Conservation (phyloP, 2,888 invertebrate species). For the Deilephila elpenor region DNA sequence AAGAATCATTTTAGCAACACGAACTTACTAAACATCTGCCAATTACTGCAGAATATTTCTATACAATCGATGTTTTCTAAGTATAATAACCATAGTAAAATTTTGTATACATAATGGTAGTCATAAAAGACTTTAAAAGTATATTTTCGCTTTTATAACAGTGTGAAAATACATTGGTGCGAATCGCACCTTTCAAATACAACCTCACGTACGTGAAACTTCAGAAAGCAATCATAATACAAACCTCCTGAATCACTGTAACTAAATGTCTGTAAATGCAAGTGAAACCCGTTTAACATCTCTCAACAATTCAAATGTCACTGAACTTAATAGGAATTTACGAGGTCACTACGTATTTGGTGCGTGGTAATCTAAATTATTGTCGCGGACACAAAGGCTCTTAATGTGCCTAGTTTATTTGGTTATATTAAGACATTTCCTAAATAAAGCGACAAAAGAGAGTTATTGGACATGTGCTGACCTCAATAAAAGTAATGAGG, state of each 20-base stretch:
- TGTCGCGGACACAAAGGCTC: slow-evolving; percentile 9
- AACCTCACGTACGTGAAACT: not conserved
- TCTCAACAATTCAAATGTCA: slow-evolving; percentile 27
- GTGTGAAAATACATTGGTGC: not conserved
- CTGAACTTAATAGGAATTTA: slow-evolving; percentile 29
- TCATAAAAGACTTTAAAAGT: not conserved
- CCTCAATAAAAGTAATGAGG: slow-evolving; percentile 10
- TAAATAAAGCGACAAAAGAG: slow-evolving; percentile 28
- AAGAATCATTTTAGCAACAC: too few species aligned
- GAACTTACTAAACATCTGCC: too few species aligned
- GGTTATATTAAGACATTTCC: slow-evolving; percentile 31
- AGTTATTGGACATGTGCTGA: slow-evolving; percentile 17
- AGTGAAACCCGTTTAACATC: slow-evolving; percentile 14
- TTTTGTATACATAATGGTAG: too few species aligned
- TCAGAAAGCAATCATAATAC: not conserved
- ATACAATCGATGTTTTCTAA: too few species aligned
- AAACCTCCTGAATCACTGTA: slow-evolving; percentile 11
- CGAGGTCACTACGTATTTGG: slow-evolving; percentile 23
- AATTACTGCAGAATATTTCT: too few species aligned
- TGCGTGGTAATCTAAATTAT: slow-evolving; percentile 20
- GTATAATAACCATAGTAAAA: too few species aligned
- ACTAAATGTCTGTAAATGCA: slow-evolving; percentile 16
- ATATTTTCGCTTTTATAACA: not conserved
- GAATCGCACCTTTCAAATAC: not conserved
- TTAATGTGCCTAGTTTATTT: slow-evolving; percentile 16